phyloP scores from a whole-genome alignment of 2,113 vertebrate species.

The Eidolon helvum region DNA sequence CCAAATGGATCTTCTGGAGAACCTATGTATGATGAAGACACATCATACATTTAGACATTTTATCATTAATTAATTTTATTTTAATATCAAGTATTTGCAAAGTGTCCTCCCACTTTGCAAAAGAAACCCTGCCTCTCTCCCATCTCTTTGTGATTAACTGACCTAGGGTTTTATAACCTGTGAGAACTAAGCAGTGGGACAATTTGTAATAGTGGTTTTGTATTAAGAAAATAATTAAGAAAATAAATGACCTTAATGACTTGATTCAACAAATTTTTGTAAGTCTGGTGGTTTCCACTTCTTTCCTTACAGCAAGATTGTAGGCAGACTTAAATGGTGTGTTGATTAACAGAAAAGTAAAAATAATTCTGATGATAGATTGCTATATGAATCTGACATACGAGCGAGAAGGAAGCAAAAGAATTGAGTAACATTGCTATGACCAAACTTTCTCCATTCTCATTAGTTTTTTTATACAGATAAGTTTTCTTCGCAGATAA shows the following conservation, averaged over 20 bases:
- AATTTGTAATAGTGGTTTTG: background rate
- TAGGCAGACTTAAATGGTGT: background rate
- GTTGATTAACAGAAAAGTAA: background rate
- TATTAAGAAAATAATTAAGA: background rate
- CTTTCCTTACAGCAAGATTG: background rate
- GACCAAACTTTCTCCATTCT: background rate
- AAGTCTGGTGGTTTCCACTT: background rate
- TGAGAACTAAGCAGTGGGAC: background rate
- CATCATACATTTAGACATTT: too few relatives aligned
- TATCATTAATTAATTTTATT: too few relatives aligned
- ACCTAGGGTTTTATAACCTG: background rate
- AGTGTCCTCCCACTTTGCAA: background rate
- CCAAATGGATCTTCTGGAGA: background rate
- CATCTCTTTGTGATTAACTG: too few relatives aligned
- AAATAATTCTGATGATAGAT: background rate
- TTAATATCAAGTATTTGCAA: too few relatives aligned
- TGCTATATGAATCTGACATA: background rate
- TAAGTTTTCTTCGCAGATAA: background rate
- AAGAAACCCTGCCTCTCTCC: background rate
- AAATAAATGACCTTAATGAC: background rate
- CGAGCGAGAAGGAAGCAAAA: background rate
- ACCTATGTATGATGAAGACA: rapidly evolving
- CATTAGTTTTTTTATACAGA: background rate
- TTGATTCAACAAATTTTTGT: background rate
- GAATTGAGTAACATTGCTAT: background rate